Evolutionary conservation across 1,140 invertebrate species (phyloP), one percentile per base, ranked within the genome.

Genomic region (Rhopalosiphum maidis): DNA sequence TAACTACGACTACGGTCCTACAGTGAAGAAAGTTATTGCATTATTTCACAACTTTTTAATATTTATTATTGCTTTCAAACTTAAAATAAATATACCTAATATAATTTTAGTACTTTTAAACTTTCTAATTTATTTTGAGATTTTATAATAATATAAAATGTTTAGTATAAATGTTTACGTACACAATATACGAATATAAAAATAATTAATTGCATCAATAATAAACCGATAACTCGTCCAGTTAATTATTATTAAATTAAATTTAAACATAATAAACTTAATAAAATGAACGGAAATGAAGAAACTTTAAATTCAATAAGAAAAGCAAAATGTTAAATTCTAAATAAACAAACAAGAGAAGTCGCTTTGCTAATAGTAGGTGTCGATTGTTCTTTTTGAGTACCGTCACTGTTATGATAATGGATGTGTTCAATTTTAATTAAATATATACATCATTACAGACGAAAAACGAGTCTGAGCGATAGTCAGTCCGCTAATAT

Each of bases 71-170:
- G 60, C 60, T 68, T 30, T 68, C 30, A 68, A 68, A 68, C 60
- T 68, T 30, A n/a, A 68, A 68, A 68, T 68, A 68, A 68, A 77
- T 77, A 77, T 77, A n/a, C 60, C 60, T 77, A n/a, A 77, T 77
- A 77, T 77, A 77, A n/a, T 77, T n/a, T 77, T 77, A 77, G 60
- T 77, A 77, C 60, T 77, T 77, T n/a, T 77, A 77, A 77, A 77
- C 60, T 77, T 77, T 77, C n/a, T 18, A 77, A 77, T 77, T 77
- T 77, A 77, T 77, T 77, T 77, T 35, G n/a, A 77, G 30, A 77
- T 77, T 77, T 77, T 21, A 77, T 77, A 35, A 77, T 77, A n/a
- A 77, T 77, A n/a, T n/a, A 77, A 77, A 77, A 77, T 77, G 15
- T 77, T n/a, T n/a, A n/a, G n/a, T 15, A n/a, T 18, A n/a, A 30